Conservation (phyloP, 2,113 vertebrate genomes). For the Trinectes maculatus region DNA sequence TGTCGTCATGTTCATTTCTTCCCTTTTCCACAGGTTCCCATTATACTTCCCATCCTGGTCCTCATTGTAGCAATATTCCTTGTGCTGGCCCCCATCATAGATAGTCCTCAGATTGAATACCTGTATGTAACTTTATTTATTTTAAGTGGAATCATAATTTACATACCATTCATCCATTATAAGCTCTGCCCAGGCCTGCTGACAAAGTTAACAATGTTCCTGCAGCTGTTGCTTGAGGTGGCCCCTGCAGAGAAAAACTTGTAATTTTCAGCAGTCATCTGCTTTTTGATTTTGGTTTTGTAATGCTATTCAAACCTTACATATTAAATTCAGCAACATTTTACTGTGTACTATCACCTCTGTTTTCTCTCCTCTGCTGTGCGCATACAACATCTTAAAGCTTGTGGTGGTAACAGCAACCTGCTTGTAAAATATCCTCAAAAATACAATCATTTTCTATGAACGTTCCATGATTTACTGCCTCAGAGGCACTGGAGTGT, state of each 20-base stretch:
- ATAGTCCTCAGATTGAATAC: constrained; percentile 85
- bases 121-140: constrained; percentile 87
- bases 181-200: constrained; percentile 81
- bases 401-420: not conserved
- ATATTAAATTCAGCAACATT: no score
- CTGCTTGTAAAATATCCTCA: constrained; percentile 5
- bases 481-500: no score
- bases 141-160: constrained; percentile 84
- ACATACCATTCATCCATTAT: constrained; percentile 87
- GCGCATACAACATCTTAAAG: not conserved
- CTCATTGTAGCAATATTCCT: constrained; percentile 85
- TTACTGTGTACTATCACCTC: no score
- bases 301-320: no score
- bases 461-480: no score
- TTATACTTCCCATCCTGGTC: constrained; percentile 84
- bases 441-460: no score
- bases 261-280: no score
- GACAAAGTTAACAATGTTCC: constrained; percentile 80
- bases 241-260: constrained; percentile 83
- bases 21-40: constrained; percentile 82
- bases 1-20: constrained; percentile 6
- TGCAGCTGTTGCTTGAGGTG: constrained; percentile 91
- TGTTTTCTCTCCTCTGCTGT: not conserved
- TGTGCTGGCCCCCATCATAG: constrained; percentile 87
- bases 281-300: no score